These are phyloP conservation scores for Myoxocephalus aenaeus DNA, from an alignment of 2,797 vertebrate species.

Conservation along the genomic window DNA sequence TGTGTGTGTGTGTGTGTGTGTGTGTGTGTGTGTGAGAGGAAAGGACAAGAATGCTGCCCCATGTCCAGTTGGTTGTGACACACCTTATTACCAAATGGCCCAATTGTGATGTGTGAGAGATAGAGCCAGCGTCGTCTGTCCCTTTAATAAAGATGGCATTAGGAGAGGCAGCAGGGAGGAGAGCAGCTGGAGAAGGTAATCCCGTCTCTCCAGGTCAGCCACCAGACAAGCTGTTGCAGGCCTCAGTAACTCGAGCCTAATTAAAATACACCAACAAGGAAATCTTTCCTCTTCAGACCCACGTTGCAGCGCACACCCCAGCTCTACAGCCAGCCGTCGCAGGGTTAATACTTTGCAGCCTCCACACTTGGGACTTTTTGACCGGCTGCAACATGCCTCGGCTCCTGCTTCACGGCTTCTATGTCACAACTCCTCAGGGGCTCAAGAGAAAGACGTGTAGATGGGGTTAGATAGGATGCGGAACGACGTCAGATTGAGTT, in stretches of 20 bases:
- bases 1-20: slow-evolving; percentile 29
- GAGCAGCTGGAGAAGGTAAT: slow-evolving; percentile 84
- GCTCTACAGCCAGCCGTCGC: slow-evolving; percentile 48
- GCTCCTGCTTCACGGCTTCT: slow-evolving; percentile 41
- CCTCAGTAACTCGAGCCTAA: slow-evolving; percentile 75
- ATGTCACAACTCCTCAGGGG: slow-evolving; percentile 49
- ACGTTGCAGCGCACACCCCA: slow-evolving; percentile 15
- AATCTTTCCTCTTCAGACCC: slow-evolving; percentile 63
- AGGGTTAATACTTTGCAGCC: slow-evolving; percentile 77
- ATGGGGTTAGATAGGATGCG: slow-evolving; percentile 35
- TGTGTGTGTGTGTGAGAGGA: slow-evolving; percentile 33
- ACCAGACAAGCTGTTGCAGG: slow-evolving; percentile 82
- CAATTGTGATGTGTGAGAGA: slow-evolving; percentile 32
- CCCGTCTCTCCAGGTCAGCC: slow-evolving; percentile 81
- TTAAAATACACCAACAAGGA: slow-evolving; percentile 80
- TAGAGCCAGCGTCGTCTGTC: slow-evolving; percentile 54
- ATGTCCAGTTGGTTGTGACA: slow-evolving; percentile 25
- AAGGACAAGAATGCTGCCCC: slow-evolving; percentile 41
- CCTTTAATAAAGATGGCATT: slow-evolving; percentile 70
- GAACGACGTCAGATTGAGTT: slow-evolving; percentile 4
- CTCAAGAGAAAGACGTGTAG: slow-evolving; percentile 45
- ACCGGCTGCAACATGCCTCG: slow-evolving; percentile 74
- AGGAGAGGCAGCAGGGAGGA: slow-evolving; percentile 55
- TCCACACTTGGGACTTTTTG: slow-evolving; percentile 58
- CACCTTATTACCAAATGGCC: slow-evolving; percentile 26